These are phyloP conservation scores for Amblyteles armatorius DNA, from an alignment of 2,888 invertebrate species.

Conservation along the genomic window DNA sequence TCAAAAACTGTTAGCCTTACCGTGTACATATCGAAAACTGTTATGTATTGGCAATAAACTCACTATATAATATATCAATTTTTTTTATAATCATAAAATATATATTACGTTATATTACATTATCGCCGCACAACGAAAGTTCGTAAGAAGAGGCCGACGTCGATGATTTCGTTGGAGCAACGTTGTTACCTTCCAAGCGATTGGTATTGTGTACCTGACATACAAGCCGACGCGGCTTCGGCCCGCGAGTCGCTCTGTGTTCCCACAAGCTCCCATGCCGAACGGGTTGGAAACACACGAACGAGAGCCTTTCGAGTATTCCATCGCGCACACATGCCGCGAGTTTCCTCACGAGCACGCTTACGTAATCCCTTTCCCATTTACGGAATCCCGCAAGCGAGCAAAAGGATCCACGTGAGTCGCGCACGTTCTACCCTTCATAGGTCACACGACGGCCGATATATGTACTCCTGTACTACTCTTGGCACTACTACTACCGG, in stretches of 20 bases:
- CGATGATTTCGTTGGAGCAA: no score
- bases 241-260: conserved; percentile 4
- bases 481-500: conserved; percentile 14
- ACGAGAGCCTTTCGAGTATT: conserved; percentile 21
- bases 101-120: background rate
- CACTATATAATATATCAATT: no score
- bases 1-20: no score
- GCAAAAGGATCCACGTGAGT: conserved; percentile 59
- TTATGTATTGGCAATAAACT: no score
- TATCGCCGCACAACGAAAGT: no score
- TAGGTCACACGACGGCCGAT: conserved; percentile 64
- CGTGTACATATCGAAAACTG: no score
- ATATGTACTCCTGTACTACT: conserved; percentile 49
- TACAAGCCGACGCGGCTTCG: background rate
- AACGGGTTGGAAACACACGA: background rate
- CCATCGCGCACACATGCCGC: background rate
- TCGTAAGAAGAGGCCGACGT: no score
- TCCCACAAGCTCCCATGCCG: conserved; percentile 20
- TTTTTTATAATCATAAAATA: background rate
- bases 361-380: conserved; percentile 74
- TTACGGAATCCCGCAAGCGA: conserved; percentile 70
- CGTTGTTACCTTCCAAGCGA: background rate
- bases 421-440: conserved; percentile 62
- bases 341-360: conserved; percentile 54
- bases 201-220: background rate